A percentile compares a stretch with the other conserved stretches of the same genome.
Evolutionary conservation across 2,888 invertebrate species (phyloP).

Genomic region (Cerceris ruficornis): DNA sequence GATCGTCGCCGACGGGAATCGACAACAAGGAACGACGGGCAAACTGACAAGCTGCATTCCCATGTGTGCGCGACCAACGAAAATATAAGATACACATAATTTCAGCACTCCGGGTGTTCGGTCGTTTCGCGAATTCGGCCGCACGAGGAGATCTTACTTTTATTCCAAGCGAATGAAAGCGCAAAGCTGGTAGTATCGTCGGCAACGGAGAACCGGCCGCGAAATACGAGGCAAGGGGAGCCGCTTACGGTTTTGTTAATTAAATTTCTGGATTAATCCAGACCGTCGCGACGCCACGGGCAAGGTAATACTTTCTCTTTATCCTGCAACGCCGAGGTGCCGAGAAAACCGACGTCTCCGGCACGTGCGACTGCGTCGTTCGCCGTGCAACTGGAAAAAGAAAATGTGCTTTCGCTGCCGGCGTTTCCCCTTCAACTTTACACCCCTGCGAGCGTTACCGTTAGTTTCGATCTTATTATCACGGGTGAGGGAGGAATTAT

Average conservation of each 20-base stretch:
- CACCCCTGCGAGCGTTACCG: conserved; percentile 6
- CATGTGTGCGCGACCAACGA: not conserved
- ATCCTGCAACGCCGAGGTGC: conserved; percentile 20
- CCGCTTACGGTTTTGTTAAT: conserved; percentile 58
- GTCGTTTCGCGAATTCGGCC: not conserved
- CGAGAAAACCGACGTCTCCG: conserved; percentile 24
- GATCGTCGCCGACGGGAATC: not conserved
- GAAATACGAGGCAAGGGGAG: conserved; percentile 6
- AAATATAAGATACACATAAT: conserved; percentile 9
- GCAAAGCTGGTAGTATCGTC: conserved; percentile 1
- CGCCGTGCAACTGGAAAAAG: conserved; percentile 36
- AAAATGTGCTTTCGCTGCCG: conserved; percentile 22
- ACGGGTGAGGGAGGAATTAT: not conserved
- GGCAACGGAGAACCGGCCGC: conserved; percentile 5
- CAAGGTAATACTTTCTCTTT: conserved; percentile 50
- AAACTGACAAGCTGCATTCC: not conserved
- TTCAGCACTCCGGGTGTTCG: conserved; percentile 11
- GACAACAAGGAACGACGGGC: not conserved
- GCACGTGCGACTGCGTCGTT: conserved; percentile 37
- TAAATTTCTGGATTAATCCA: conserved; percentile 61
- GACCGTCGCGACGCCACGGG: conserved; percentile 43
- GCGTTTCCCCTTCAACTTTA: conserved; percentile 42
- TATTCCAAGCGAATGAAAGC: conserved; percentile 4
- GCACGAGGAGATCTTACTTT: conserved; percentile 30
- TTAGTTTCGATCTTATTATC: conserved; percentile 12